Conservation (phyloP, 2,888 invertebrate genomes). For the Lissocephala sabroskyi region DNA sequence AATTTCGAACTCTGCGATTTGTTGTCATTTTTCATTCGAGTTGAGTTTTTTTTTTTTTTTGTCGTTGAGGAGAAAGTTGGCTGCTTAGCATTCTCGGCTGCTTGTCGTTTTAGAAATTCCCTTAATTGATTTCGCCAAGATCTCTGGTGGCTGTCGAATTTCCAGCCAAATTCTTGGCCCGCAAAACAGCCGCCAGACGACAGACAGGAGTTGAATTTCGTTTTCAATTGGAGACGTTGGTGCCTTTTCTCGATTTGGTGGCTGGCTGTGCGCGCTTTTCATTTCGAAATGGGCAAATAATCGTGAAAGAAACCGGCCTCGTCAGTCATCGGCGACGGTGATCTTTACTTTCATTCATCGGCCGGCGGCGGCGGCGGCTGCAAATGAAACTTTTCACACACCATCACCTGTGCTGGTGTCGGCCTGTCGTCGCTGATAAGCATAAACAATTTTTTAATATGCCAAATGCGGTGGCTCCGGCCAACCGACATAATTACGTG, state of each 20-base stretch:
- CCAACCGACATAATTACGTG: slow-evolving; percentile 36
- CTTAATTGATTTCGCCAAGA: slow-evolving; percentile 4
- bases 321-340: neutral
- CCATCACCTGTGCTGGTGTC: neutral
- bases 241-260: no score
- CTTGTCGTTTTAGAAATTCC: neutral
- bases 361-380: slow-evolving; percentile 11
- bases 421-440: slow-evolving; percentile 20
- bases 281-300: slow-evolving; percentile 16
- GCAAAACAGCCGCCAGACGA: no score
- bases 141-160: slow-evolving; percentile 15
- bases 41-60: neutral
- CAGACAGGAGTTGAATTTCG: no score
- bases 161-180: no score
- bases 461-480: slow-evolving; percentile 26
- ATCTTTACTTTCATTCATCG: slow-evolving; percentile 48
- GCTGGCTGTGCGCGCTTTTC: neutral
- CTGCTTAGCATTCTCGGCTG: slow-evolving; percentile 44
- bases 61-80: slow-evolving; percentile 41
- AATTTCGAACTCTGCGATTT: neutral
- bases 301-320: slow-evolving; percentile 15
- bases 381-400: slow-evolving; percentile 8
- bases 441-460: slow-evolving; percentile 33
- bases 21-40: neutral
- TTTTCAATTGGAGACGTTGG: no score